Evolutionary conservation across 2,113 vertebrate genomes (phyloP), one percentile per base, ranked within the genome.

Genomic region (Rynchops niger): DNA sequence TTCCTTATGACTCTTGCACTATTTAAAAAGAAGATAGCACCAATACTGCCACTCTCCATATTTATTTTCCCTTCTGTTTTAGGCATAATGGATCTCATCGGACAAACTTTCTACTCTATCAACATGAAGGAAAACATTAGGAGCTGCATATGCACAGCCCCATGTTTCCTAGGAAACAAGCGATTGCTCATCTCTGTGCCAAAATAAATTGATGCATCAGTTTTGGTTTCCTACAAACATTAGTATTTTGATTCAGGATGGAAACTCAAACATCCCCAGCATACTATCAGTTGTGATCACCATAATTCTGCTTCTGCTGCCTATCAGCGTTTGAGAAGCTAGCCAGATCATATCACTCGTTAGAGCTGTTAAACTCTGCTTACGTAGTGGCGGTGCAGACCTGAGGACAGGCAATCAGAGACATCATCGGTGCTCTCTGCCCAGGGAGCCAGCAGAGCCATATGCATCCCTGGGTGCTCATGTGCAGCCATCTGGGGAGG

Each of bases 101-200:
- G 87, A 95, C 76, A 95, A 97, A 96, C 72, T 91, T 95, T 91
- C 82, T 88, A 69, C 89, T 95, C 55, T 77, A 74, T 88, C 86
- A 90, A 67, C 74, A 73, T 27, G 21, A 92, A 87, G 86, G 90
- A 95, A 96, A 97, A 96, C 95, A 94, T 88, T 85, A 90, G 95
- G 67, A 96, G 92, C 78, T 74, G 87, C 93, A 95, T 96, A 96
- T 95, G 94, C 96, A 89, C 95, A 96, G 88, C 67, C 81, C 83
- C 49, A 53, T 40, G 96, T 98, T 97, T 98, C 98, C 97, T 97
- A 97, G 97, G 98, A 98, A 98, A 97, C 97, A 61, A 96, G 90
- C 2, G 10, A 90, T 38, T 95, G 93, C 93, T 98, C 95, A 82
- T 97, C 95, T 95, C 90, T 29, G 69, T 27, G 81, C 91, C 50